phyloP scores from a whole-genome alignment of 2,888 invertebrate genomes.

The Hedychridium roseum region DNA sequence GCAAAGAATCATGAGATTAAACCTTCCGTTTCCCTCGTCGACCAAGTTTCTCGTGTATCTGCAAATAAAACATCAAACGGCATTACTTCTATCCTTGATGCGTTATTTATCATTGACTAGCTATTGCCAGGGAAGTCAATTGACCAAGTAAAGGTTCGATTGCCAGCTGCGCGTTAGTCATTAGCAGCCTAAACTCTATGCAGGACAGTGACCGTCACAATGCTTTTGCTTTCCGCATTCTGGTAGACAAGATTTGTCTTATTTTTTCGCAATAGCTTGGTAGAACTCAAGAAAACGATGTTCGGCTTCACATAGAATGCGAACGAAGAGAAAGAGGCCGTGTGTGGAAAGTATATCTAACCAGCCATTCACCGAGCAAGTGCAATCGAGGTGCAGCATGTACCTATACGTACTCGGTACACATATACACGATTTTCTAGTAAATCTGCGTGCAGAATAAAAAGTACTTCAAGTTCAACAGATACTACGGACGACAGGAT shows the following conservation, averaged over 20 bases:
- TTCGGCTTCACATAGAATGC: constrained; percentile 34
- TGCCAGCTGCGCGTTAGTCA: neutral
- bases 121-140: neutral
- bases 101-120: neutral
- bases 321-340: constrained; percentile 27
- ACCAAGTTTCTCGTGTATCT: constrained; percentile 97
- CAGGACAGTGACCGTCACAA: constrained; percentile 3
- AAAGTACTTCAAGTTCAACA: too few relatives aligned
- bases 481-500: too few relatives aligned
- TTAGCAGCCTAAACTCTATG: neutral
- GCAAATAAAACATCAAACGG: constrained; percentile 18
- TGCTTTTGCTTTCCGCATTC: neutral
- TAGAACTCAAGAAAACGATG: constrained; percentile 31
- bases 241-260: constrained; percentile 10
- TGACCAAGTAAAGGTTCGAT: too few relatives aligned
- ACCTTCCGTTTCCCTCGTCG: constrained; percentile 95
- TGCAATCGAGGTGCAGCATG: too few relatives aligned
- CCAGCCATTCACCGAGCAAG: constrained; percentile 30
- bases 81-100: neutral
- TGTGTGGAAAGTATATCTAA: constrained; percentile 32
- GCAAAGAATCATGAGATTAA: constrained; percentile 96
- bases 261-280: constrained; percentile 16
- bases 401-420: too few relatives aligned
- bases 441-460: too few relatives aligned
- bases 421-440: too few relatives aligned